Evolutionary conservation across 2,113 vertebrate genomes (phyloP), one percentile per base, ranked within the genome.

Genomic region (Aegotheles bennettii): DNA sequence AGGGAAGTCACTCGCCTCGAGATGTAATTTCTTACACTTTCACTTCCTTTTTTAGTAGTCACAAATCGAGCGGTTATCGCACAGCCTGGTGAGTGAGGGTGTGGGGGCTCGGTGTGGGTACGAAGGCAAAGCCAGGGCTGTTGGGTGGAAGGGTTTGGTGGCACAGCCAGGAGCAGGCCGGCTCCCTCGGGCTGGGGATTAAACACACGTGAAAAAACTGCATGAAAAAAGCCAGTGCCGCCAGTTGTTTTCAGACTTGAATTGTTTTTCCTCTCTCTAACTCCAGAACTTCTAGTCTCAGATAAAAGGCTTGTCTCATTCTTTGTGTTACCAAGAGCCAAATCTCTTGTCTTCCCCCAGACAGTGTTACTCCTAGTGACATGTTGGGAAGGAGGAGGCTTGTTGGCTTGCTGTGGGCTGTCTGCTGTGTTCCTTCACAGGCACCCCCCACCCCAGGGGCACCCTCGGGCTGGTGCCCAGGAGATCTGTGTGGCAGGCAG

Each of bases 1-100:
- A 43, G 11, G 42, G 64, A 68, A 60, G 25, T 57, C 7, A 7
- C 57, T 35, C 21, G 5, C 14, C 35, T 65, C 29, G 40, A 28
- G 43, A 14, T 64, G 21, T 11, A 4, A 6, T 70, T 59, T 83
- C 61, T 70, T 38, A 25, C 19, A 6, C 63, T 95, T 78, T 56
- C 67, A 28, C 25, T 94, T 92, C 36, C 53, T 19, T 61, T 70
- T 67, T 17, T 3, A 19, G 40, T 16, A 18, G 31, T 2, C n/a
- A 9, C 26, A 60, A 26, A 24, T 35, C 18, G 26, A 26, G 70
- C 16, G 56, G 47, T 77, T 33, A 14, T 36, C 15, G 33, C 29
- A 5, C 40, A 48, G 65, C 53, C 33, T 40, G 5, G 75, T 0
- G 1, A 10, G 45, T 13, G 1, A 0, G 3, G 2, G 4, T 26